Evolutionary conservation across 2,113 vertebrate genomes (phyloP).

Genomic region (Strix aluco): DNA sequence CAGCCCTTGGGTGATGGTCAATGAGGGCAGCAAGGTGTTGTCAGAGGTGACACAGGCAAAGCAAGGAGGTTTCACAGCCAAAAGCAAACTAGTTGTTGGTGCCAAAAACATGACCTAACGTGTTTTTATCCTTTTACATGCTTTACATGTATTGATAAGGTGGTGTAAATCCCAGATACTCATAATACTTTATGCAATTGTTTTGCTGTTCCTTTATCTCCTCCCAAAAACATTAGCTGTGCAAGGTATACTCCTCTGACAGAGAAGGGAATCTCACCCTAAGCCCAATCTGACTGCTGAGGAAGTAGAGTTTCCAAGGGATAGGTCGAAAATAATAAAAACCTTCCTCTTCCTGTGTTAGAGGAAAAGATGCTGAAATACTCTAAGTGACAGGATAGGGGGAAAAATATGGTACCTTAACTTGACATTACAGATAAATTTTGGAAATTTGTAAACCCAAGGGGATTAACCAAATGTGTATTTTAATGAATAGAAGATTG

Average conservation of each 20-base stretch:
- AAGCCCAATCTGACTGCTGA: not conserved
- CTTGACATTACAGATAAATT: not conserved
- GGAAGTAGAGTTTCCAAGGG: not conserved
- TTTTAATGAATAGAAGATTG: not conserved
- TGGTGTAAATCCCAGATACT: not conserved
- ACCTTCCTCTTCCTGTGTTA: not conserved
- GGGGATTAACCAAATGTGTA: not conserved
- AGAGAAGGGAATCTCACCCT: not conserved
- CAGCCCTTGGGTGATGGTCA: not conserved
- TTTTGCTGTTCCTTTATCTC: not conserved
- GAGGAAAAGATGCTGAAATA: not conserved
- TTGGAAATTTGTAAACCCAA: not conserved
- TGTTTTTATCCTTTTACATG: not conserved
- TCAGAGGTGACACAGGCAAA: not conserved
- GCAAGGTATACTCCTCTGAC: not conserved
- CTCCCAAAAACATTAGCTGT: rapidly evolving
- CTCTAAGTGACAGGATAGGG: not conserved
- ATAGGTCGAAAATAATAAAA: not conserved
- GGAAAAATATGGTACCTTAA: not conserved
- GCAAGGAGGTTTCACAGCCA: not conserved
- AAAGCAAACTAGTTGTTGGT: not conserved
- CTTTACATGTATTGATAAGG: not conserved
- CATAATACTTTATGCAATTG: not conserved
- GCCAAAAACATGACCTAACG: not conserved
- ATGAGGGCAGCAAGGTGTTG: rapidly evolving